A percentile compares a stretch with the other conserved stretches of the same genome.
phyloP scores from a whole-genome alignment of 92 coral and sea anemone genomes.

The Palythoa heliodiscus region DNA sequence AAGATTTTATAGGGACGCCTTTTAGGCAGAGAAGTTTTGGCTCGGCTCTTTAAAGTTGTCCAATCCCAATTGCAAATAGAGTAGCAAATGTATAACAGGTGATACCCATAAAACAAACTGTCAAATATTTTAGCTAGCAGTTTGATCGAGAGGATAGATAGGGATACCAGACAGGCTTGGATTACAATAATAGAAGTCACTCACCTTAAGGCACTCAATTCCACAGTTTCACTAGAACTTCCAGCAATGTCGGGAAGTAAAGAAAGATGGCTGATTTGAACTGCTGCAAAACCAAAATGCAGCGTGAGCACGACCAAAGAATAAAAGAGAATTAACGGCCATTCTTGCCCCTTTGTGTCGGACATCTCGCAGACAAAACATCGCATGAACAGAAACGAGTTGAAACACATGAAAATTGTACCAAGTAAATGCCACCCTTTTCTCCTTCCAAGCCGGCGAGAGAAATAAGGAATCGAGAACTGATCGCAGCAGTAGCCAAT shows the following conservation, averaged over 20 bases:
- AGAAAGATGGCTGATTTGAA: conserved; percentile 65
- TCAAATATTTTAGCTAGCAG: too few species aligned
- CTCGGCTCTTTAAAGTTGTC: too few species aligned
- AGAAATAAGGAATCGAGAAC: conserved; percentile 48
- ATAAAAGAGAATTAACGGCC: conserved; percentile 43
- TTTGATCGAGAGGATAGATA: too few species aligned
- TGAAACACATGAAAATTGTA: conserved; percentile 40
- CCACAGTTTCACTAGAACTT: conserved; percentile 45
- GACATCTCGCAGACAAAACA: conserved; percentile 57
- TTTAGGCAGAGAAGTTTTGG: too few species aligned
- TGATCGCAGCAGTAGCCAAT: conserved; percentile 62
- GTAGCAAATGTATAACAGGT: too few species aligned
- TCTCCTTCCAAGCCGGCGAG: conserved; percentile 58
- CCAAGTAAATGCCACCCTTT: conserved; percentile 71
- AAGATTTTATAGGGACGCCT: too few species aligned
- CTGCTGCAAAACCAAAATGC: conserved; percentile 49
- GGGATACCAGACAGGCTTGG: too few species aligned
- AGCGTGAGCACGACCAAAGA: conserved; percentile 12
- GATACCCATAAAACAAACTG: too few species aligned
- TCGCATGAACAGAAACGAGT: conserved; percentile 55
- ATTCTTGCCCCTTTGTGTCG: conserved; percentile 4
- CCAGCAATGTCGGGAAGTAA: conserved; percentile 51
- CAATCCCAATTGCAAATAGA: too few species aligned
- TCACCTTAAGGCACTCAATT: conserved; percentile 64
- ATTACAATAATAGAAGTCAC: neutral